Conservation (phyloP, 1,140 invertebrate genomes). For the Drosophila setifemur region DNA sequence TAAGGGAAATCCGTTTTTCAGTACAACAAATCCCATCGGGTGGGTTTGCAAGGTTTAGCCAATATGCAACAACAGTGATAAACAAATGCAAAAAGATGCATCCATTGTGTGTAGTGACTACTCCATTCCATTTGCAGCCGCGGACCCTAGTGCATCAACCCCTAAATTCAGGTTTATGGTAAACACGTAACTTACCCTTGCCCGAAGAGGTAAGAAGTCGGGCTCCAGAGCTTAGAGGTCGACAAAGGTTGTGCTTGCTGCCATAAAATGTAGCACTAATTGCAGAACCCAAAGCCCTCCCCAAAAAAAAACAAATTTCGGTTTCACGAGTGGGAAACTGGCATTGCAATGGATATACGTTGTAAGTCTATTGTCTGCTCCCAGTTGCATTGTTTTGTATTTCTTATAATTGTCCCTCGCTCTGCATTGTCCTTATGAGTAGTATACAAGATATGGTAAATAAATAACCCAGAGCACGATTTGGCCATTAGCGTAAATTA, state of each 20-base stretch:
- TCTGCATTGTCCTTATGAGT: constrained; percentile 14
- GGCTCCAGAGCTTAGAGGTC: no score
- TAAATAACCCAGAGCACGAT: constrained; percentile 55
- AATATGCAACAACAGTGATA: constrained; percentile 24
- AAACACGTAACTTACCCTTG: constrained; percentile 33
- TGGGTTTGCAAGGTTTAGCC: not conserved
- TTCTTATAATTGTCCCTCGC: constrained; percentile 23
- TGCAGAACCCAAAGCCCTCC: constrained; percentile 36
- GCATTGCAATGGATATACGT: constrained; percentile 29
- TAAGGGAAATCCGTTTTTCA: not conserved
- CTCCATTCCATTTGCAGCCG: no score
- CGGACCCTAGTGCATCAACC: no score
- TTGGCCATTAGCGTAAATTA: constrained; percentile 77
- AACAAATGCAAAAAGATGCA: constrained; percentile 54
- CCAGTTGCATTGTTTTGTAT: constrained; percentile 47
- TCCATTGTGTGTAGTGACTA: constrained; percentile 50
- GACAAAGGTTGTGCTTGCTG: constrained; percentile 18
- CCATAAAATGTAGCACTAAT: constrained; percentile 67
- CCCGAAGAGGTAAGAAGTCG: not conserved
- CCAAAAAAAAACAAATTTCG: constrained; percentile 46
- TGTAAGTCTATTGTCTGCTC: constrained; percentile 23
- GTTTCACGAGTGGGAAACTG: constrained; percentile 40
- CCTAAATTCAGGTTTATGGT: constrained; percentile 18
- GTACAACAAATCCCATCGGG: not conserved
- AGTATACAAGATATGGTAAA: constrained; percentile 3